Conservation (phyloP, 2,797 vertebrate genomes). For the Thripadectes ignobilis region DNA sequence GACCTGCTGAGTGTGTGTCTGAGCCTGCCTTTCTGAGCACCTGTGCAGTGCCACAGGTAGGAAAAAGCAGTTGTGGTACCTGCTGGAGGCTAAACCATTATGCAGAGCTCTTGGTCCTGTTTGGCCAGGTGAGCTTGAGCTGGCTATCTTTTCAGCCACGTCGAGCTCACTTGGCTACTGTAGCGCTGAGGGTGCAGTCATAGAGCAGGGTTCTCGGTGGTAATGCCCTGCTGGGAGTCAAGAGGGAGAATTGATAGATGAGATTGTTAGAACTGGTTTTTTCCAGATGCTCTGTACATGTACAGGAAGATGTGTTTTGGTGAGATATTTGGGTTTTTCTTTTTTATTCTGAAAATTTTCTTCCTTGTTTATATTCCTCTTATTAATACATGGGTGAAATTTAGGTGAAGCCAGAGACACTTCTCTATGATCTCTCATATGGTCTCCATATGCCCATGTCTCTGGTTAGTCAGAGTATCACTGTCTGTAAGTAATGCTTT, state of each 20-base stretch:
- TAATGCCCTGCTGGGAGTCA: background rate
- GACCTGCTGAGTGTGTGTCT: background rate
- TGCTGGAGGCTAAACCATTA: background rate
- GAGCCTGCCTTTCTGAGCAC: background rate
- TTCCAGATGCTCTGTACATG: background rate
- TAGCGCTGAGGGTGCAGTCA: background rate
- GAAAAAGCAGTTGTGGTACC: background rate
- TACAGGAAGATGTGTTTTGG: background rate
- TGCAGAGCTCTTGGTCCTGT: background rate
- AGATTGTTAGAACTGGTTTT: background rate
- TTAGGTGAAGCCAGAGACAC: background rate
- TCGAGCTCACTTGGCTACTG: background rate
- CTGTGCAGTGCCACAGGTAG: rapidly evolving
- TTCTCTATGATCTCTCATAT: rapidly evolving
- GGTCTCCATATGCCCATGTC: rapidly evolving
- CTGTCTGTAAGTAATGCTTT: background rate
- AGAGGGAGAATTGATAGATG: background rate
- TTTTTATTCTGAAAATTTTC: background rate
- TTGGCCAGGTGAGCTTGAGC: background rate
- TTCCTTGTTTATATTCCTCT: background rate
- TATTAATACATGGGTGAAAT: background rate
- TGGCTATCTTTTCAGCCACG: rapidly evolving
- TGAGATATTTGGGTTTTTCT: background rate
- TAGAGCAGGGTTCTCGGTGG: rapidly evolving
- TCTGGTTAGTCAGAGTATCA: background rate